A percentile compares a stretch with the other conserved stretches of the same genome.
These are phyloP conservation scores for Cancer borealis DNA, from an alignment of 2,888 invertebrate species.

Conservation along the genomic window DNA sequence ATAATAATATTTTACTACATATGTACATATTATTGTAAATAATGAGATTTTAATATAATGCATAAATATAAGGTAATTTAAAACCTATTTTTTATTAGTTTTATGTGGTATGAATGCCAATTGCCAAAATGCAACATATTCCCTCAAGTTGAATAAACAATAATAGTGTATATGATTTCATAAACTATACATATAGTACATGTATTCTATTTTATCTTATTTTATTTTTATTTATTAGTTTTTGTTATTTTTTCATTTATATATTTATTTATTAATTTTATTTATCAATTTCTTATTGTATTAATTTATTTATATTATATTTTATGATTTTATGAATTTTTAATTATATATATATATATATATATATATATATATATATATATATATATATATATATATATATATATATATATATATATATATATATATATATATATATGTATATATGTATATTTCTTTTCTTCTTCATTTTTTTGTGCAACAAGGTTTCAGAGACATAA, in stretches of 20 bases:
- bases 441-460: background rate
- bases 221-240: too few relatives aligned
- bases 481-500: too few relatives aligned
- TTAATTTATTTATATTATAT: too few relatives aligned
- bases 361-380: slow-evolving; percentile 44
- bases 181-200: background rate
- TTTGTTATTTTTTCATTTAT: background rate
- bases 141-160: background rate
- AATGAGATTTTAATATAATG: slow-evolving; percentile 44
- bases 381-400: slow-evolving; percentile 47
- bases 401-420: slow-evolving; percentile 25
- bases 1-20: slow-evolving; percentile 34
- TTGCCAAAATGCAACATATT: slow-evolving; percentile 33
- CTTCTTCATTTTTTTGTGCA: too few relatives aligned
- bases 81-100: slow-evolving; percentile 2
- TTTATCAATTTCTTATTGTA: too few relatives aligned
- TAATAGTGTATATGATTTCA: background rate
- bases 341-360: slow-evolving; percentile 24
- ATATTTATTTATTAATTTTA: background rate
- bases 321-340: background rate
- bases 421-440: background rate
- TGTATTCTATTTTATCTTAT: background rate
- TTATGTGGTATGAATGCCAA: background rate
- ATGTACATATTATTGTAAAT: slow-evolving; percentile 60
- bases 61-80: slow-evolving; percentile 36